phyloP scores from a whole-genome alignment of 2,113 vertebrate genomes.

The Trichomycterus rosablanca region DNA sequence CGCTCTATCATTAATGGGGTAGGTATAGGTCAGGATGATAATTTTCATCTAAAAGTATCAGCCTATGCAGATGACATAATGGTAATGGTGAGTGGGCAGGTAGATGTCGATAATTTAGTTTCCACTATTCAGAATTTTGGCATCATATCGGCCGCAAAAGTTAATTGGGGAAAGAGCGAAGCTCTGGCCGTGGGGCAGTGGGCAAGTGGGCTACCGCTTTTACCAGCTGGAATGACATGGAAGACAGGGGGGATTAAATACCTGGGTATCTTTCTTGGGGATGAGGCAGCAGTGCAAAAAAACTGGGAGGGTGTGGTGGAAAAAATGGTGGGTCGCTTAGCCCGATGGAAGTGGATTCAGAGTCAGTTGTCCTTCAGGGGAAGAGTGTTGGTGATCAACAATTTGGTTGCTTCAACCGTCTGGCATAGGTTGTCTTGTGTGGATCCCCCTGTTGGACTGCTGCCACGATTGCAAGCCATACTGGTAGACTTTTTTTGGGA shows the following conservation, averaged over 20 bases:
- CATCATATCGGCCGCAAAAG: neutral
- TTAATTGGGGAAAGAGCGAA: neutral
- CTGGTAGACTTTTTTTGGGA: neutral
- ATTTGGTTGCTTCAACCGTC: no score
- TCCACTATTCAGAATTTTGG: neutral
- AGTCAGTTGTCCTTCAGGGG: neutral
- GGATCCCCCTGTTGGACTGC: neutral
- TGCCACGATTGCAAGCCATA: neutral
- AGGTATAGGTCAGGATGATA: neutral
- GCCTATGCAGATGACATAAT: no score
- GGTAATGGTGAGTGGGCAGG: no score
- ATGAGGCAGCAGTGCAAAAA: neutral
- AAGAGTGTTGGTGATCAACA: neutral
- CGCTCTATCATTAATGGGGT: no score
- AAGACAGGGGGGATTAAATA: neutral
- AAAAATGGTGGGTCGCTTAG: neutral
- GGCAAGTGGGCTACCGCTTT: neutral
- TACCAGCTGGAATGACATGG: neutral
- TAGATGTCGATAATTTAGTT: no score
- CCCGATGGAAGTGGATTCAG: neutral
- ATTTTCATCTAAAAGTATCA: no score
- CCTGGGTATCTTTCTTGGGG: neutral
- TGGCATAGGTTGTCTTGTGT: neutral
- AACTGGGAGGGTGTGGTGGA: neutral
- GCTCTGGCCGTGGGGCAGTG: neutral